These are phyloP conservation scores for Marmota flaviventris DNA, from an alignment of 2,113 vertebrate species.

Conservation along the genomic window DNA sequence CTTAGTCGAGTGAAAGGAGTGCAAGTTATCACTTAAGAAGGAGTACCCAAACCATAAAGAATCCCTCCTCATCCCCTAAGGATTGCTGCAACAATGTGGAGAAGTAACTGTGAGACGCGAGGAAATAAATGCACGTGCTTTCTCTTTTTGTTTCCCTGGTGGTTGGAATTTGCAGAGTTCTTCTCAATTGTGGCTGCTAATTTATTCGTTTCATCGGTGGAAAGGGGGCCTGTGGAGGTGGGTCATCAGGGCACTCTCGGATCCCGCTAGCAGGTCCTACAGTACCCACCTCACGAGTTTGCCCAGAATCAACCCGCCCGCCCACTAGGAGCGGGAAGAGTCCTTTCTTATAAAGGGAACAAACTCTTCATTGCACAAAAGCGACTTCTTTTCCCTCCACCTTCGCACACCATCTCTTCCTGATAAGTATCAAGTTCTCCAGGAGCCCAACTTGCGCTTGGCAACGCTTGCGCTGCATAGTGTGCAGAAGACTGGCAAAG, in stretches of 20 bases:
- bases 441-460: conserved; percentile 84
- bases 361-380: conserved; percentile 88
- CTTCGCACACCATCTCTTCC: conserved; percentile 78
- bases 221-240: conserved; percentile 15
- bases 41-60: neutral
- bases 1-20: neutral
- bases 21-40: conserved; percentile 12
- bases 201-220: conserved; percentile 51
- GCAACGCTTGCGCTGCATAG: conserved; percentile 70
- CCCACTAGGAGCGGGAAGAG: conserved; percentile 85
- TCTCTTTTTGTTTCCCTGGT: conserved; percentile 82
- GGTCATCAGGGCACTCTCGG: neutral
- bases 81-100: conserved; percentile 12
- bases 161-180: conserved; percentile 76
- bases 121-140: conserved; percentile 81
- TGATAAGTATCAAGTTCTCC: conserved; percentile 83
- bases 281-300: conserved; percentile 82
- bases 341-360: conserved; percentile 80
- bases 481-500: neutral
- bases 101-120: conserved; percentile 62
- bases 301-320: conserved; percentile 77
- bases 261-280: neutral
- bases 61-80: neutral
- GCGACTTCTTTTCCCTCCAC: conserved; percentile 62
- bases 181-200: conserved; percentile 51